These are phyloP conservation scores for Hemiprocne comata DNA, from an alignment of 2,113 vertebrate genomes.

Conservation along the genomic window DNA sequence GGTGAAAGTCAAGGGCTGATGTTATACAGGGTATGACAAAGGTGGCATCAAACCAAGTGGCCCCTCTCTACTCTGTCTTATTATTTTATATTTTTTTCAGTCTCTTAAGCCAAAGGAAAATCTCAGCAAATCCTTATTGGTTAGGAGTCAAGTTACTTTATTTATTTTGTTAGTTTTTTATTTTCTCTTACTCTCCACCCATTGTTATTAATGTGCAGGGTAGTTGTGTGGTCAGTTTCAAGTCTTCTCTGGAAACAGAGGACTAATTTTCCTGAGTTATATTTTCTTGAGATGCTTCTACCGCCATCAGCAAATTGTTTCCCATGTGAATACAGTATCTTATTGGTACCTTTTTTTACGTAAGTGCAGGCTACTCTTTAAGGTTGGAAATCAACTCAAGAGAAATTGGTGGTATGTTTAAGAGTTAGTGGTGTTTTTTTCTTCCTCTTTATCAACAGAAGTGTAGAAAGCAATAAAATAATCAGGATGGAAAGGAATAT, in stretches of 20 bases:
- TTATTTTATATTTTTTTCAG: not conserved
- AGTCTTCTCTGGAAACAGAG: not conserved
- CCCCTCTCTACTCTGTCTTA: not conserved
- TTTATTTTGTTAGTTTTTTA: not conserved
- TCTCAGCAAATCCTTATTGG: not conserved
- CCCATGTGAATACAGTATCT: not conserved
- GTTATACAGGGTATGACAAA: not conserved
- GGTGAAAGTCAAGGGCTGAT: too few relatives aligned
- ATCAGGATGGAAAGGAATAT: not conserved
- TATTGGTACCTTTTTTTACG: not conserved
- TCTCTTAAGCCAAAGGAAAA: not conserved
- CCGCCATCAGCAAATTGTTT: not conserved
- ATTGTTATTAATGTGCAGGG: not conserved
- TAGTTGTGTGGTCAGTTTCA: not conserved
- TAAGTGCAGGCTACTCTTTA: not conserved
- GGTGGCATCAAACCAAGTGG: not conserved
- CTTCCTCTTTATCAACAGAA: not conserved
- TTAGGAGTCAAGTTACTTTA: not conserved
- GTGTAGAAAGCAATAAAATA: not conserved
- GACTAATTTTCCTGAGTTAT: not conserved
- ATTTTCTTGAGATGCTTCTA: not conserved
- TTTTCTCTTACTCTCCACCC: not conserved
- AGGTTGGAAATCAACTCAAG: not conserved
- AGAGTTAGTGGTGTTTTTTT: slow-evolving; percentile 2
- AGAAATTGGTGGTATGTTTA: not conserved